Percentiles rank a stretch among this genome's conserved stretches.
These are phyloP conservation scores for Pangasius krempfi DNA, from an alignment of 2,797 vertebrate genomes.

Conservation along the genomic window DNA sequence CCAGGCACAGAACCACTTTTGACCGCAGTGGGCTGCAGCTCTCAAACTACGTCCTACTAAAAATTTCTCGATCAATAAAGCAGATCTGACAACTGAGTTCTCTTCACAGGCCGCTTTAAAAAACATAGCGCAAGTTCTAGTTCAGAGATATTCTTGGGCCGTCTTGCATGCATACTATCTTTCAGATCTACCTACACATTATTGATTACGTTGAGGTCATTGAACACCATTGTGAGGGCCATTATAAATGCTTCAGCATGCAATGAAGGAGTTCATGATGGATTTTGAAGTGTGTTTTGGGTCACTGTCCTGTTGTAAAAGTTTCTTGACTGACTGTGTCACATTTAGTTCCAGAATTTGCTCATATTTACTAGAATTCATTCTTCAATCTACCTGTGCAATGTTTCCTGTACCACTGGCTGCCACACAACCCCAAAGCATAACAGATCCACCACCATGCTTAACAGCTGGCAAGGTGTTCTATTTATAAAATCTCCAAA, in stretches of 20 bases:
- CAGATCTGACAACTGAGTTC: neutral
- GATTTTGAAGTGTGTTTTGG: no score
- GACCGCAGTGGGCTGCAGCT: conserved; percentile 32
- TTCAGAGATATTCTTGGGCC: neutral
- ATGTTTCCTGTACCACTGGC: no score
- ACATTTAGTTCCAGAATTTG: no score
- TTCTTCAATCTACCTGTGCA: no score
- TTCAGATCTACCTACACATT: neutral
- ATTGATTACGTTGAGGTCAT: neutral
- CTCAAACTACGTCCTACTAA: conserved; percentile 20
- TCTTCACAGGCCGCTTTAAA: neutral
- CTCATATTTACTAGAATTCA: no score
- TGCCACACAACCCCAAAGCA: no score
- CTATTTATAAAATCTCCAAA: no score
- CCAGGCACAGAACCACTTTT: neutral
- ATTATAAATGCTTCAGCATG: neutral
- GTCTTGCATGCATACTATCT: neutral
- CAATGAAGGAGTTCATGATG: no score
- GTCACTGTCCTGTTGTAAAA: no score
- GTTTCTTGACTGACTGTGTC: no score
- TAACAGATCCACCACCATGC: no score
- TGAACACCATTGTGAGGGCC: neutral
- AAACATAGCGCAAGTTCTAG: neutral
- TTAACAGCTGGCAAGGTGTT: no score
- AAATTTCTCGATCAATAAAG: conserved; percentile 39